Evolutionary conservation across 2,888 invertebrate species (phyloP).

Genomic region (Geophilus truncorum): DNA sequence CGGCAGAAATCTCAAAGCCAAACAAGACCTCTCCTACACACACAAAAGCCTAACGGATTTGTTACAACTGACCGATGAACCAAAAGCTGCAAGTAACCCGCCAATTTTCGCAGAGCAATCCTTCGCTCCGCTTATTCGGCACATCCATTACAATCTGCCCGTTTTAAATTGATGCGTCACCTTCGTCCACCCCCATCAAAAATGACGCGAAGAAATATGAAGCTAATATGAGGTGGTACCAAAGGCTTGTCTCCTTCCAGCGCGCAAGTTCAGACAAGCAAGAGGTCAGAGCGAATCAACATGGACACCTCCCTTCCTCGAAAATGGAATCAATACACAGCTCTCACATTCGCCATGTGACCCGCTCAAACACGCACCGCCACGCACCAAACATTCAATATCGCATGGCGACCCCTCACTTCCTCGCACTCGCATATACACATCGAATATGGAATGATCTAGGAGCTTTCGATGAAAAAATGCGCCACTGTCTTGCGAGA

Average conservation of each 20-base stretch:
- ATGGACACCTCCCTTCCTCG: neutral
- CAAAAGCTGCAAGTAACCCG: conserved; percentile 9
- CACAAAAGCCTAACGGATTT: conserved; percentile 12
- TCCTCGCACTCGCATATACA: neutral
- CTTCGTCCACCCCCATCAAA: neutral
- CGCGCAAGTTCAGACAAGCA: neutral
- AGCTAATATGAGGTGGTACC: conserved; percentile 6
- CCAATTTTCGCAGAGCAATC: neutral
- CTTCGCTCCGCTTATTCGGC: neutral
- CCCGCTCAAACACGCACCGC: conserved; percentile 6
- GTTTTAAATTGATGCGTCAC: neutral
- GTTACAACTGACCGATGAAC: conserved; percentile 20
- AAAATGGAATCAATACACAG: conserved; percentile 12
- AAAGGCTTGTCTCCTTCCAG: neutral
- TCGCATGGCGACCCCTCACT: conserved; percentile 7
- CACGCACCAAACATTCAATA: conserved; percentile 15
- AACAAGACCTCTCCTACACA: neutral
- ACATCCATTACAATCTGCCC: neutral
- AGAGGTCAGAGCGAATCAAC: conserved; percentile 20
- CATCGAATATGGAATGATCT: conserved; percentile 11
- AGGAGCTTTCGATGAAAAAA: neutral
- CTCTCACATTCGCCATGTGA: conserved; percentile 5
- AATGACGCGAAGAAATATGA: conserved; percentile 1
- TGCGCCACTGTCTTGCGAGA: neutral
- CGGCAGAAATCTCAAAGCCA: conserved; percentile 15